These are phyloP conservation scores for Nymphalis c-album DNA, from an alignment of 2,888 invertebrate species.

Conservation along the genomic window DNA sequence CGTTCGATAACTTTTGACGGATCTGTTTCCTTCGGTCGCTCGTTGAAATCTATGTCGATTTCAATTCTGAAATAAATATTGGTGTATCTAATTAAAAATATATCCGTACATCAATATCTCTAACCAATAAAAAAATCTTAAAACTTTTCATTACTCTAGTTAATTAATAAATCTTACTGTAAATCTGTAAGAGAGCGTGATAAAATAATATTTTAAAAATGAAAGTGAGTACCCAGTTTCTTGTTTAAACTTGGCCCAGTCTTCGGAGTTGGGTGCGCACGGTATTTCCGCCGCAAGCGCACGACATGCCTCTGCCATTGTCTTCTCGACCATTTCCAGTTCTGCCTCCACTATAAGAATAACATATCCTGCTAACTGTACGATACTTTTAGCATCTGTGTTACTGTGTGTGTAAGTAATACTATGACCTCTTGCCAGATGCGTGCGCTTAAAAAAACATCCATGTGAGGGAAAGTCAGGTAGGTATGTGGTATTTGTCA, in stretches of 20 bases:
- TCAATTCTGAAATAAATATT: conserved; percentile 58
- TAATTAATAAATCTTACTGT: background rate
- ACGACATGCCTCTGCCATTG: conserved; percentile 58
- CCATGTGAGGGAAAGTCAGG: background rate
- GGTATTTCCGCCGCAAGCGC: conserved; percentile 70
- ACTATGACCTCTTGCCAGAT: background rate
- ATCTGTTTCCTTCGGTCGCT: conserved; percentile 55
- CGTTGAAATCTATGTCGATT: conserved; percentile 64
- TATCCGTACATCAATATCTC: no score
- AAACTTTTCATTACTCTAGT: no score
- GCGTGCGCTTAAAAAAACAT: background rate
- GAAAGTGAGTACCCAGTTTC: conserved; percentile 62
- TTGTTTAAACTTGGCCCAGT: conserved; percentile 67
- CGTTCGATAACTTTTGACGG: conserved; percentile 64
- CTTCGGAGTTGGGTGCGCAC: conserved; percentile 58
- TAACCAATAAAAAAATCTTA: no score
- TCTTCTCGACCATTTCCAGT: conserved; percentile 51
- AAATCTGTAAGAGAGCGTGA: background rate
- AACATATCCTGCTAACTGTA: background rate
- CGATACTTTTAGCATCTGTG: background rate
- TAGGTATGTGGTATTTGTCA: background rate
- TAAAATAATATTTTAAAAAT: background rate
- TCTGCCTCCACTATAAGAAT: conserved; percentile 44
- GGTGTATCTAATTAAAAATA: background rate
- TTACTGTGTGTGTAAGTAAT: background rate